These are phyloP conservation scores for Pheosia gnoma DNA, from an alignment of 2,888 invertebrate genomes.

Conservation along the genomic window DNA sequence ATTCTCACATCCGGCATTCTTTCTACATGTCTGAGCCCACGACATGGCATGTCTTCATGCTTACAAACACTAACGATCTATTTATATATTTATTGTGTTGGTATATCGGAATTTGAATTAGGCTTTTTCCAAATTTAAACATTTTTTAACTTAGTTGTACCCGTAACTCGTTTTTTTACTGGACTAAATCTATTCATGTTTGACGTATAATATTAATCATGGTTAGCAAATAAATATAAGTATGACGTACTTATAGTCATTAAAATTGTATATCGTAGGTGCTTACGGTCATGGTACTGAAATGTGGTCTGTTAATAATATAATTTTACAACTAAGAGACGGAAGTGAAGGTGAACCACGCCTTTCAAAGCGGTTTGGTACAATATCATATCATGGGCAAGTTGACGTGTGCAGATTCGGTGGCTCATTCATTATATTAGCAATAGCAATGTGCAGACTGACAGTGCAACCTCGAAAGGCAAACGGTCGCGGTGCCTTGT, in stretches of 20 bases:
- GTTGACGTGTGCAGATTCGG: background rate
- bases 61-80: background rate
- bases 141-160: no score
- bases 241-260: no score
- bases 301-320: constrained; percentile 9
- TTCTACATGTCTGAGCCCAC: background rate
- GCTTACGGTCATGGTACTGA: constrained; percentile 10
- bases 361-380: constrained; percentile 9
- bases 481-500: no score
- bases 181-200: no score
- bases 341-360: constrained; percentile 29
- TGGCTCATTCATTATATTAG: background rate
- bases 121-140: no score
- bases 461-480: no score
- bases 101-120: no score
- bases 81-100: background rate
- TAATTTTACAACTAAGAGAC: constrained; percentile 9
- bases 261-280: no score
- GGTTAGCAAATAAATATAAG: no score
- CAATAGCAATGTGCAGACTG: no score
- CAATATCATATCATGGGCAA: constrained; percentile 2
- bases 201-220: no score
- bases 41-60: background rate
- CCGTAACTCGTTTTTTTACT: no score
- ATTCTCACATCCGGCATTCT: constrained; percentile 1